Evolutionary conservation across 1,140 invertebrate genomes (phyloP), one percentile per base, ranked within the genome.

Genomic region (Steinernema feltiae): DNA sequence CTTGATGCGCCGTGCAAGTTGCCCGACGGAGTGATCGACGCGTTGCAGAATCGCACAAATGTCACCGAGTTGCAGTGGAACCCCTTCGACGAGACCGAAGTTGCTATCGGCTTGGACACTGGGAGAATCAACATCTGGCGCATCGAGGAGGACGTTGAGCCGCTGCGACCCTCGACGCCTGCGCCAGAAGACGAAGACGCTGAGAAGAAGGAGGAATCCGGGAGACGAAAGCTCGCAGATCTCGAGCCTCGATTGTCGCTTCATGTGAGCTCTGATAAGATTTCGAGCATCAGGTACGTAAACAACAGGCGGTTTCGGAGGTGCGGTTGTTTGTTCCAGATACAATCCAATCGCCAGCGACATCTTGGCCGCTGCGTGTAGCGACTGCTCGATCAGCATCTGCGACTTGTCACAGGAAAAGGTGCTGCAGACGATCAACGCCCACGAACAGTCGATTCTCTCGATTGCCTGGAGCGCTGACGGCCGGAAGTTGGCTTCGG

Each of bases 51-150:
- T 78, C 84, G 84, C 29, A 83, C 82, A 46, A 86, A 85, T 63
- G 85, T 87, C 1, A 84, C 84, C n/a, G 88, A 88, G 75, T 85
- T 87, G 74, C 82, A 83, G 18, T 88, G 86, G 85, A 87, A 88
- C 80, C 88, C 87, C 1, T 88, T 88, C 83, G 83, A 88, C 82
- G 82, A 87, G 74, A 73, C 72, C 3, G 82, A 84, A 72, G 80
- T 88, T 18, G 86, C 86, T 72, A 85, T 87, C 12, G 86, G 87
- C 86, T 81, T 78, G 1, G 80, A 81, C 30, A 71, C 35, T 24
- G 80, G 80, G n/a, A 32, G 73, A 18, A 31, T 81, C 31, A 81
- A 81, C 46, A 27, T 81, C n/a, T 81, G 80, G 80, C 29, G 78
- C 30, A 32, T 81, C 21, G 41, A 81, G 18, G 29, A n/a, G 7